phyloP scores from a whole-genome alignment of 2,888 invertebrate species.

The Drosophila neutralis region DNA sequence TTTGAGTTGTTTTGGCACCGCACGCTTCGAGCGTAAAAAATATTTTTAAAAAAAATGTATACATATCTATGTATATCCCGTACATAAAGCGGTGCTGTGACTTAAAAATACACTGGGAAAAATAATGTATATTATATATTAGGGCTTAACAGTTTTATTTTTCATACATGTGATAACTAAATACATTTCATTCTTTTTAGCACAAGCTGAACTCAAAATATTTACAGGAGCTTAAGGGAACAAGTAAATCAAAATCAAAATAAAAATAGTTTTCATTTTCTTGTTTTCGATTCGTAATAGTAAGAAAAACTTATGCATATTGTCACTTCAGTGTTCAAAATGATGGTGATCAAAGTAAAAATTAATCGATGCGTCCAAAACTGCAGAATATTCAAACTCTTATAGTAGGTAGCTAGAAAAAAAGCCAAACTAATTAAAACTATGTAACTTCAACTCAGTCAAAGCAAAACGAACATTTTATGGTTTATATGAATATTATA shows the following conservation, averaged over 20 bases:
- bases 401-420: constrained; percentile 12
- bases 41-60: constrained; percentile 20
- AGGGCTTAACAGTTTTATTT: constrained; percentile 50
- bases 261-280: constrained; percentile 11
- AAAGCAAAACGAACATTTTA: constrained; percentile 72
- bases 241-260: constrained; percentile 1
- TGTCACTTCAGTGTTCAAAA: constrained; percentile 25
- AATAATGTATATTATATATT: constrained; percentile 18
- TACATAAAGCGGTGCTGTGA: constrained; percentile 39
- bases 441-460: constrained; percentile 74
- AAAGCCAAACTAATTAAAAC: constrained; percentile 43
- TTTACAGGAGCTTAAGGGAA: constrained; percentile 56
- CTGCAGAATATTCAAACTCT: constrained; percentile 24
- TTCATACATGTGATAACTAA: constrained; percentile 16
- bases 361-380: constrained; percentile 17
- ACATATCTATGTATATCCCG: constrained; percentile 22
- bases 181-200: constrained; percentile 16
- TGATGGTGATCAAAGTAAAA: constrained; percentile 4
- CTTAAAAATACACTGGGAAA: constrained; percentile 49
- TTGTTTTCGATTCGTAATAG: background rate
- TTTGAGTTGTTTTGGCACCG: constrained; percentile 78
- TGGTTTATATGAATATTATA: constrained; percentile 40
- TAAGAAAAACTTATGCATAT: constrained; percentile 38
- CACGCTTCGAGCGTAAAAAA: constrained; percentile 71
- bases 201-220: constrained; percentile 55